These are phyloP conservation scores for Synergus gifuensis DNA, from an alignment of 2,888 invertebrate genomes.

Conservation along the genomic window DNA sequence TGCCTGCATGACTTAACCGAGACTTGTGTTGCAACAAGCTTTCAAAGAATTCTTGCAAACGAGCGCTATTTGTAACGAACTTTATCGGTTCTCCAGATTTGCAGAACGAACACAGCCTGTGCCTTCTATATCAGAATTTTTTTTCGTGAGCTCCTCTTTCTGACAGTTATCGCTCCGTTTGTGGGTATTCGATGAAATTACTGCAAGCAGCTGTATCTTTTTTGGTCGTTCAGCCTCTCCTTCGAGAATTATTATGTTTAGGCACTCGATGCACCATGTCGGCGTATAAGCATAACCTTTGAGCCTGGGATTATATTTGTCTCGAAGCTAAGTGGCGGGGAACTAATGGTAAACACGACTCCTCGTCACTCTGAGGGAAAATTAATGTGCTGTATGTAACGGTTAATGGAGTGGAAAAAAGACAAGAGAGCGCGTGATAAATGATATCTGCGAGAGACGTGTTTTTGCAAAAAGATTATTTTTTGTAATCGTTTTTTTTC, in stretches of 20 bases:
- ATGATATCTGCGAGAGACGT: constrained; percentile 49
- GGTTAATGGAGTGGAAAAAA: constrained; percentile 72
- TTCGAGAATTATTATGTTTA: constrained; percentile 63
- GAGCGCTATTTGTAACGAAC: constrained; percentile 46
- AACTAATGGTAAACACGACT: constrained; percentile 73
- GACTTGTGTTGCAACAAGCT: not conserved
- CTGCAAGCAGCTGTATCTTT: constrained; percentile 71
- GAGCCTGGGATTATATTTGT: constrained; percentile 51
- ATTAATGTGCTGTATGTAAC: constrained; percentile 73
- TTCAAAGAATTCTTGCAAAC: not conserved
- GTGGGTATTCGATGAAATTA: constrained; percentile 71
- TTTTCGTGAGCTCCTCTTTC: constrained; percentile 58
- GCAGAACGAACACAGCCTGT: constrained; percentile 59
- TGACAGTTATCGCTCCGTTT: constrained; percentile 73
- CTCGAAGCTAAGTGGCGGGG: constrained; percentile 66
- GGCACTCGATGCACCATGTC: constrained; percentile 43
- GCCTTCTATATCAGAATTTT: constrained; percentile 68
- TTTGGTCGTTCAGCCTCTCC: constrained; percentile 58
- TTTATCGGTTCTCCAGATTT: constrained; percentile 61
- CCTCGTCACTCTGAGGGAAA: constrained; percentile 60
- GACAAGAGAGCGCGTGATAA: constrained; percentile 67
- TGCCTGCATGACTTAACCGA: not conserved
- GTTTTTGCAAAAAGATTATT: not conserved
- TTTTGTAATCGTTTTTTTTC: not conserved
- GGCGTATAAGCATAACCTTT: constrained; percentile 57